Evolutionary conservation across 1,140 invertebrate species (phyloP).

Genomic region (Asbolus verrucosus): DNA sequence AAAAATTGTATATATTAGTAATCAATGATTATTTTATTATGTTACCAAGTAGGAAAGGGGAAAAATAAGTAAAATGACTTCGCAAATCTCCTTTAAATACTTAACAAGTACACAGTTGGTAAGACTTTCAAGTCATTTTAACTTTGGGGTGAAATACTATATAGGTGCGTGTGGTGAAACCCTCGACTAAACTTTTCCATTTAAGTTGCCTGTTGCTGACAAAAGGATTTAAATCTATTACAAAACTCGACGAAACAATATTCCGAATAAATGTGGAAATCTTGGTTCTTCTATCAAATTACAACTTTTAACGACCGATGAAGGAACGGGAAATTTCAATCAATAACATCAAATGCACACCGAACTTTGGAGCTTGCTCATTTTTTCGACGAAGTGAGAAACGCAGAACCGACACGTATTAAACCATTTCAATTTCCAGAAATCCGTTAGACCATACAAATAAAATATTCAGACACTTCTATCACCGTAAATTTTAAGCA

Average conservation of each 20-base stretch:
- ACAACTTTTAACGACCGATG: neutral
- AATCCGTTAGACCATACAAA: too few relatives aligned
- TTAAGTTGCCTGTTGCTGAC: conserved; percentile 6
- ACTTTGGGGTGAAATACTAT: neutral
- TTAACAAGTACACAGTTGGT: neutral
- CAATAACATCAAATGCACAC: too few relatives aligned
- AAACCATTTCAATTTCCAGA: too few relatives aligned
- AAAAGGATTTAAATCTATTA: neutral
- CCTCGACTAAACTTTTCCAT: neutral
- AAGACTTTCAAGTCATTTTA: conserved; percentile 4
- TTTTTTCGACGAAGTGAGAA: too few relatives aligned
- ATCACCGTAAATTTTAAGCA: too few relatives aligned
- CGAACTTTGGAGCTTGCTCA: too few relatives aligned
- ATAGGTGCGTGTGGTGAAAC: conserved; percentile 2
- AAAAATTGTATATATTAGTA: too few relatives aligned
- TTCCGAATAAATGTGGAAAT: too few relatives aligned
- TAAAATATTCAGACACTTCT: too few relatives aligned
- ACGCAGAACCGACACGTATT: too few relatives aligned
- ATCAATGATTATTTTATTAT: too few relatives aligned
- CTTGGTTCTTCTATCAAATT: neutral
- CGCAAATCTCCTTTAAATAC: neutral
- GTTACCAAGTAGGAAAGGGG: too few relatives aligned
- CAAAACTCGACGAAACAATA: neutral
- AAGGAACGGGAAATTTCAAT: neutral
- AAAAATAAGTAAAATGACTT: neutral